A percentile compares a stretch with the other conserved stretches of the same genome.
Evolutionary conservation across 2,888 invertebrate genomes (phyloP).

Genomic region (Cyaniris semiargus): DNA sequence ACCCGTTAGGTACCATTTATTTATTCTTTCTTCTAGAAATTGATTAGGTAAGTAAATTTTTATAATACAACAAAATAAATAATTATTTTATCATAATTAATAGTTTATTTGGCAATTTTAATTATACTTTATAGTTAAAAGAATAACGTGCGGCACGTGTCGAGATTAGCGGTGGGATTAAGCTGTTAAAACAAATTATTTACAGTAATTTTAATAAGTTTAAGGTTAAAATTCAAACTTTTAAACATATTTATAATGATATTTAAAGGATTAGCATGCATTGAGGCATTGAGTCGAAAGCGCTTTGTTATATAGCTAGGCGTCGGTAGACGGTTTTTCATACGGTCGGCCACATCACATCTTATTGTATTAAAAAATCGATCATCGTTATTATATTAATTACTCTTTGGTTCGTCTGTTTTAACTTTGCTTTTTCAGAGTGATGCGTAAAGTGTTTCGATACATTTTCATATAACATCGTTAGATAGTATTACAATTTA

Average conservation of each 20-base stretch:
- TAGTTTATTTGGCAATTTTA: background rate
- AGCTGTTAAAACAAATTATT: background rate
- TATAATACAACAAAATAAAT: slow-evolving; percentile 34
- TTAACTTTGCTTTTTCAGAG: no score
- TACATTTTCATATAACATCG: background rate
- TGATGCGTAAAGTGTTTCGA: no score
- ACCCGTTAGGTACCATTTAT: slow-evolving; percentile 31
- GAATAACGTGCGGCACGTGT: slow-evolving; percentile 19
- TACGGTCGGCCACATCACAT: slow-evolving; percentile 13
- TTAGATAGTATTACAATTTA: background rate
- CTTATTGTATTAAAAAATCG: background rate
- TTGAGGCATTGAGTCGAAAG: background rate
- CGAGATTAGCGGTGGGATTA: slow-evolving; percentile 23
- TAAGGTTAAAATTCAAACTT: background rate
- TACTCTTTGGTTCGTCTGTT: background rate
- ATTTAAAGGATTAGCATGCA: background rate
- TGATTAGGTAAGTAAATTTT: slow-evolving; percentile 42
- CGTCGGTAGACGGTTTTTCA: slow-evolving; percentile 14
- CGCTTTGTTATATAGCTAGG: slow-evolving; percentile 14
- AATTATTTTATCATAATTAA: background rate
- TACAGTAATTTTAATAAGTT: background rate
- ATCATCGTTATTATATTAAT: background rate
- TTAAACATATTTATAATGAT: slow-evolving; percentile 4
- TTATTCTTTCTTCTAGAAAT: slow-evolving; percentile 38
- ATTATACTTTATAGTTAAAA: background rate